Conservation (phyloP, 2,113 vertebrate species). For the Pituophis catenifer region DNA sequence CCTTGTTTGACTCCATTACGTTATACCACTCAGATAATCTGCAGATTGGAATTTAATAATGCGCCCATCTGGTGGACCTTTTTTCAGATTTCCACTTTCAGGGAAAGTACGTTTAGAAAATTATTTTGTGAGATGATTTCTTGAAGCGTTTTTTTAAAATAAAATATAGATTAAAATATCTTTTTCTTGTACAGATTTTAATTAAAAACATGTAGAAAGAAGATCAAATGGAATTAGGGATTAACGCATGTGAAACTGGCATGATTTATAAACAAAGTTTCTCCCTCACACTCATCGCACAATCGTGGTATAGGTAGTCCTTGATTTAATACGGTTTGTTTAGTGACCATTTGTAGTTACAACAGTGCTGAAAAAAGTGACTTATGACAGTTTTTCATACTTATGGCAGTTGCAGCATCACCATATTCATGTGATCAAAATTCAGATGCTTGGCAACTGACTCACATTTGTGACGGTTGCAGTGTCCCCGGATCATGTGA, state of each 20-base stretch:
- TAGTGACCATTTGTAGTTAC: not conserved
- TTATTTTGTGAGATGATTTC: not conserved
- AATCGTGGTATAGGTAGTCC: not conserved
- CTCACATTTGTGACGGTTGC: not conserved
- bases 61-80: not conserved
- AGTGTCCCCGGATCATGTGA: not conserved
- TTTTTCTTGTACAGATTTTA: not conserved
- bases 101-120: not conserved
- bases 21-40: not conserved
- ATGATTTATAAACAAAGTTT: not conserved
- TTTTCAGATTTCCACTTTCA: not conserved
- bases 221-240: not conserved
- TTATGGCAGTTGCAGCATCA: not conserved
- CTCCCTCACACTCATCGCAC: not conserved
- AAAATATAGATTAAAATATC: not conserved
- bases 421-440: not conserved
- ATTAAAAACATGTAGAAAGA: not conserved
- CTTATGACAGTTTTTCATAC: not conserved
- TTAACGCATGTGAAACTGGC: not conserved
- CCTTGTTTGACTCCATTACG: not conserved
- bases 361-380: not conserved
- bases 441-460: not conserved
- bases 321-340: not conserved
- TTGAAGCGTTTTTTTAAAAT: not conserved
- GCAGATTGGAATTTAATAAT: not conserved